These are phyloP conservation scores for Gymnoscelis rufifasciata DNA, from an alignment of 2,888 invertebrate genomes.

Conservation along the genomic window DNA sequence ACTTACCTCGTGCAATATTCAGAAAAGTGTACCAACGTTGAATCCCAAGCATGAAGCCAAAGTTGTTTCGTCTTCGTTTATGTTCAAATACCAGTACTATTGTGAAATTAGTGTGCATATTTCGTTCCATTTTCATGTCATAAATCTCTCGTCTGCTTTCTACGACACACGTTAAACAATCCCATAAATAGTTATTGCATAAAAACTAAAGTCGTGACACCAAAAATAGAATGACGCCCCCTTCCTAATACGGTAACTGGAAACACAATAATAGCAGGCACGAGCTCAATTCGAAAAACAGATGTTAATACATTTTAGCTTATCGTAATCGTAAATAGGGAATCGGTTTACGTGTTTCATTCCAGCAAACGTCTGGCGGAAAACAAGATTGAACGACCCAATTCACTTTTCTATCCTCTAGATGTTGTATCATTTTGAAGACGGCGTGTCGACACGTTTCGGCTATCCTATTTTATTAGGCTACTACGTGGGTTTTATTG, in stretches of 20 bases:
- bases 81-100: slow-evolving; percentile 9
- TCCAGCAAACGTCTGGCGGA: slow-evolving; percentile 37
- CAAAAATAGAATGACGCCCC: slow-evolving; percentile 47
- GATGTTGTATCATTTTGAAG: slow-evolving; percentile 13
- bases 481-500: slow-evolving; percentile 14
- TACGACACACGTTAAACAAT: slow-evolving; percentile 26
- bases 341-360: slow-evolving; percentile 35
- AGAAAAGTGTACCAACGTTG: too few species aligned
- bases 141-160: slow-evolving; percentile 26
- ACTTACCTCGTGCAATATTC: too few species aligned
- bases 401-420: slow-evolving; percentile 22
- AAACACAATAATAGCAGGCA: slow-evolving; percentile 36
- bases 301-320: slow-evolving; percentile 45
- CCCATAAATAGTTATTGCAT: slow-evolving; percentile 38
- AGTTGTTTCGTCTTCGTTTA: slow-evolving; percentile 4
- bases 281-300: slow-evolving; percentile 52
- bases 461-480: slow-evolving; percentile 12
- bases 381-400: slow-evolving; percentile 32
- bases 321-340: slow-evolving; percentile 34
- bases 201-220: slow-evolving; percentile 45
- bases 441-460: slow-evolving; percentile 17
- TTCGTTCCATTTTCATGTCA: slow-evolving; percentile 15
- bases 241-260: slow-evolving; percentile 41
- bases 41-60: too few species aligned
- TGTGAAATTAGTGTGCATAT: slow-evolving; percentile 12